A percentile compares a stretch with the other conserved stretches of the same genome.
phyloP scores from a whole-genome alignment of 2,888 invertebrate genomes.

The Pollenia griseotomentosa region DNA sequence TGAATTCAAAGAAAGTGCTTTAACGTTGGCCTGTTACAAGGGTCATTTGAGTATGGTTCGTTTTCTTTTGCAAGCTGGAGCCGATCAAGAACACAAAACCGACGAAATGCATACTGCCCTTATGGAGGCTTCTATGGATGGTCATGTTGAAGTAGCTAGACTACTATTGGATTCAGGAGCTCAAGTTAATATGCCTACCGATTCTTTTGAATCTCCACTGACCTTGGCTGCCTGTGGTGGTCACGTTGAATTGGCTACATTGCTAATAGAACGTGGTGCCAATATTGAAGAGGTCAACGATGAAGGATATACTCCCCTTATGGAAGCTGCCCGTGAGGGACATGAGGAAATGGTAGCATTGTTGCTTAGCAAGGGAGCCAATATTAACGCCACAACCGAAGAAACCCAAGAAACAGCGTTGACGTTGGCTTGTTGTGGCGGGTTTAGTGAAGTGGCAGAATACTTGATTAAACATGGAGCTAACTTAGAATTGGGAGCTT shows the following conservation, averaged over 20 bases:
- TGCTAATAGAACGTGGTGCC: slow-evolving; percentile 97
- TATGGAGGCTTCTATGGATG: slow-evolving; percentile 99
- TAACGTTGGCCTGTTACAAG: slow-evolving; percentile 97
- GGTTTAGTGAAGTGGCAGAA: slow-evolving; percentile 97
- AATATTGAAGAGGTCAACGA: slow-evolving; percentile 99
- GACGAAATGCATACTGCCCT: slow-evolving; percentile 99
- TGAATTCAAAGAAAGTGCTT: slow-evolving; percentile 99
- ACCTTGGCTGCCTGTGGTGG: slow-evolving; percentile 99
- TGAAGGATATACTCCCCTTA: slow-evolving; percentile 99
- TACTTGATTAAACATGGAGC: slow-evolving; percentile 98
- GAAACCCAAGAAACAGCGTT: slow-evolving; percentile 99
- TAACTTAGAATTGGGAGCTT: slow-evolving; percentile 96
- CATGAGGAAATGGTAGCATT: slow-evolving; percentile 99
- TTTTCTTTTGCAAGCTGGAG: slow-evolving; percentile 97
- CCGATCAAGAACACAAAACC: slow-evolving; percentile 98
- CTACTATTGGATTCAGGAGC: slow-evolving; percentile 98
- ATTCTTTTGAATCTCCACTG: slow-evolving; percentile 99
- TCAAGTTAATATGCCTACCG: slow-evolving; percentile 99
- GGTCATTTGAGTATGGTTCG: slow-evolving; percentile 98
- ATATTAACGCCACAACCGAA: slow-evolving; percentile 99
- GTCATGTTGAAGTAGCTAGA: slow-evolving; percentile 98
- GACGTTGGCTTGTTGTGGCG: slow-evolving; percentile 96
- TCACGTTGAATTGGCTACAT: slow-evolving; percentile 97
- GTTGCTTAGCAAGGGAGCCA: slow-evolving; percentile 95
- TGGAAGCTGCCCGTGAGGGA: slow-evolving; percentile 99